Evolutionary conservation across 2,113 vertebrate species (phyloP), one percentile per base, ranked within the genome.

Genomic region (Canis aureus): DNA sequence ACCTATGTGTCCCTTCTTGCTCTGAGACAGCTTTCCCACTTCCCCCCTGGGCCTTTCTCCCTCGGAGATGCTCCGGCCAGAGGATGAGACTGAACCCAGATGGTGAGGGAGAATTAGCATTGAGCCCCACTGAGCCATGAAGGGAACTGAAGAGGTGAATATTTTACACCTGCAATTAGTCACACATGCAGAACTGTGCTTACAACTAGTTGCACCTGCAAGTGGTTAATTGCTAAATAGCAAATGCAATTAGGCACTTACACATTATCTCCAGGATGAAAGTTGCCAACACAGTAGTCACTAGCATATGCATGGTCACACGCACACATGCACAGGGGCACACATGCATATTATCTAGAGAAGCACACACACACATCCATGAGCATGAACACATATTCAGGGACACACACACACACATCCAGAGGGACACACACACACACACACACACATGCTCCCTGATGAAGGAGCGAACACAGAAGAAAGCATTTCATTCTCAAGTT

Each of bases 131-230:
- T 89, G 91, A 97, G 95, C 91, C 95, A 79, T 74, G 79, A 92
- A 96, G 97, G 89, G 86, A 97, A 96, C 57, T 95, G 78, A 93
- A 97, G 97, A 97, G 96, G 97, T 86, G 67, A 95, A 71, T 89
- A 85, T 85, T 98, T 97, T 93, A 98, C 96, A 97, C 97, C 97
- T 97, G 97, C 94, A 98, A 98, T 98, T 98, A 98, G 98, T 96
- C 97, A 97, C 96, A 94, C 97, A 91, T 19, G 73, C 95, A 89
- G 69, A 96, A 84, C 95, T 81, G 93, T 95, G 95, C 91, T 97
- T 95, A 97, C 96, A 97, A 98, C 97, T 93, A 94, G 91, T 93
- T 98, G 94, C 97, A 97, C 97, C 97, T 98, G 97, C 91, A 88
- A 96, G 97, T 95, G 94, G 97, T 97, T 98, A 97, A 98, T 93